These are phyloP conservation scores for Mus musculus DNA, from an alignment of 2,113 vertebrate species.

Conservation along the genomic window DNA sequence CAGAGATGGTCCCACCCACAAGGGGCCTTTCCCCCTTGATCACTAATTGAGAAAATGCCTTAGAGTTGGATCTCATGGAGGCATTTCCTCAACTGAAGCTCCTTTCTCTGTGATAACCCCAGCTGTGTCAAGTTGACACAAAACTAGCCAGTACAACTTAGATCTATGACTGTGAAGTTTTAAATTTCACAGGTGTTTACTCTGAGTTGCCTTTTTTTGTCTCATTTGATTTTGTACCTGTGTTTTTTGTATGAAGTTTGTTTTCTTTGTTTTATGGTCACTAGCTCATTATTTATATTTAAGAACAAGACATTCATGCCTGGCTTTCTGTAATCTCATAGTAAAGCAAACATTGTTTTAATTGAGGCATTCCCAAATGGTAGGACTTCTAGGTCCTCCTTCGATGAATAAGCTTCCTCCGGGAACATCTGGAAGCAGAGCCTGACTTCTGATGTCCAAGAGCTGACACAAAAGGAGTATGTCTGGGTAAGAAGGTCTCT, in stretches of 20 bases:
- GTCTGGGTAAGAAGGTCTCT: not conserved
- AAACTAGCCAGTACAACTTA: too few relatives aligned
- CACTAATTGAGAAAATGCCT: too few relatives aligned
- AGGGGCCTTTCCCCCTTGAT: too few relatives aligned
- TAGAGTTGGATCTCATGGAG: too few relatives aligned
- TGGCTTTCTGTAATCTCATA: not conserved
- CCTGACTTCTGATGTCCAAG: not conserved
- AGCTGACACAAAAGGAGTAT: not conserved
- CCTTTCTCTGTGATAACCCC: too few relatives aligned
- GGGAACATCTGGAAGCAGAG: not conserved
- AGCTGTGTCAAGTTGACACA: too few relatives aligned
- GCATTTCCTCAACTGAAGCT: too few relatives aligned
- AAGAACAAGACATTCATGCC: not conserved
- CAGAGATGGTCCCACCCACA: too few relatives aligned
- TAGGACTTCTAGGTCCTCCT: not conserved
- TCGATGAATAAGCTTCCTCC: not conserved
- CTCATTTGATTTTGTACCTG: not conserved
- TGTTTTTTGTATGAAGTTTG: not conserved
- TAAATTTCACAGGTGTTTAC: not conserved
- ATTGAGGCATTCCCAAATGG: not conserved
- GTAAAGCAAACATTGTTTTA: not conserved
- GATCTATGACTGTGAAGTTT: not conserved
- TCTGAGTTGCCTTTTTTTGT: not conserved
- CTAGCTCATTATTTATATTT: not conserved
- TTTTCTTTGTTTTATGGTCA: not conserved